Conservation (phyloP, 2,797 vertebrate genomes). For the Pangasius macronema region DNA sequence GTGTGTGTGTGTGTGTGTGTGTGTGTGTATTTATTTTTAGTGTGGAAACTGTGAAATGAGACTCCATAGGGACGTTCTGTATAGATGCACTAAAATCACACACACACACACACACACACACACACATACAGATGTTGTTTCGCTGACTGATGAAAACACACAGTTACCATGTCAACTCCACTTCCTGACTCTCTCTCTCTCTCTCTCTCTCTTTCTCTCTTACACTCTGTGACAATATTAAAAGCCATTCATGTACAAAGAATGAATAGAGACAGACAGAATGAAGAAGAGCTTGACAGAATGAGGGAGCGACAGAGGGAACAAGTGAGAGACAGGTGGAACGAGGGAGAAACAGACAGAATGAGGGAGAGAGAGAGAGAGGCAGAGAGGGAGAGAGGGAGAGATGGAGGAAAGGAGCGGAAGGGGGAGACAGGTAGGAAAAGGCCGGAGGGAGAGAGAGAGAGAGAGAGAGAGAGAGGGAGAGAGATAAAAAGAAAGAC, state of each 20-base stretch:
- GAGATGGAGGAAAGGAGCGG: not conserved
- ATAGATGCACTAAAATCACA: not conserved
- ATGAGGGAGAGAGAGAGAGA: not conserved
- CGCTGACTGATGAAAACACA: slow-evolving; percentile 21
- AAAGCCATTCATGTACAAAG: slow-evolving; percentile 7
- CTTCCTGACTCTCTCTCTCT: slow-evolving; percentile 29
- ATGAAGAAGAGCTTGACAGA: not conserved
- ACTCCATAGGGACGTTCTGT: slow-evolving; percentile 17
- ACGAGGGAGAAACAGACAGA: not conserved
- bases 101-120: slow-evolving; percentile 8
- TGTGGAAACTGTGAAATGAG: slow-evolving; percentile 28
- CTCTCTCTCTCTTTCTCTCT: slow-evolving; percentile 47
- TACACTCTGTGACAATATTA: slow-evolving; percentile 26
- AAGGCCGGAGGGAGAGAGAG: too few species aligned
- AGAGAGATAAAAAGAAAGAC: not conserved
- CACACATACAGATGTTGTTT: slow-evolving; percentile 23
- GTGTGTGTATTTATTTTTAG: slow-evolving; percentile 22
- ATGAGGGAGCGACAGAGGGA: not conserved
- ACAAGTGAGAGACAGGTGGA: not conserved
- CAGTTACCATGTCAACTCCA: slow-evolving; percentile 55
- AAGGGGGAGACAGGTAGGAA: too few species aligned
- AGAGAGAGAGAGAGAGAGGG: not conserved
- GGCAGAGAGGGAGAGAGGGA: not conserved
- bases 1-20: not conserved
- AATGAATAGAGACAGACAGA: not conserved